A percentile compares a stretch with the other conserved stretches of the same genome.
phyloP scores from a whole-genome alignment of 2,888 invertebrate genomes.

The Geophilus truncorum region DNA sequence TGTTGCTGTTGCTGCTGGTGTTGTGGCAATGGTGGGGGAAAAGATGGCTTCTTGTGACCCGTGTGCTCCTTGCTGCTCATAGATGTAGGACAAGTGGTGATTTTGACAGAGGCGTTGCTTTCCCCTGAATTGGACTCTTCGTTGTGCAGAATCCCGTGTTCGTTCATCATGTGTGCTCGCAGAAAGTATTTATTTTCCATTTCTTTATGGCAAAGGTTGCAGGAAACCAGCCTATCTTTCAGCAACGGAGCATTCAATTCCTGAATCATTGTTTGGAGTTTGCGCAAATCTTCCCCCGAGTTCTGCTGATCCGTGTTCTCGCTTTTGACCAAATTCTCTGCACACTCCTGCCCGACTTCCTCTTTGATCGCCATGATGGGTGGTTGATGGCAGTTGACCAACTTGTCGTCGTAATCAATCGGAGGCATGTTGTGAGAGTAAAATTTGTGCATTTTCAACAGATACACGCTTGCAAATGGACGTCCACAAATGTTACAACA shows the following conservation, averaged over 20 bases:
- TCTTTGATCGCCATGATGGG: constrained; percentile 35
- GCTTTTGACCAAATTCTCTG: constrained; percentile 11
- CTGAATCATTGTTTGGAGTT: constrained; percentile 83
- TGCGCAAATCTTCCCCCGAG: constrained; percentile 65
- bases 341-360: constrained; percentile 27
- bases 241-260: constrained; percentile 65
- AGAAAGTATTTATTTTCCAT: constrained; percentile 67
- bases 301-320: constrained; percentile 3
- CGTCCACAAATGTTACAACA: constrained; percentile 49
- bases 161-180: constrained; percentile 63
- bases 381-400: constrained; percentile 46
- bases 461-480: constrained; percentile 48
- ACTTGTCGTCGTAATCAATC: constrained; percentile 35
- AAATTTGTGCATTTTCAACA: constrained; percentile 51
- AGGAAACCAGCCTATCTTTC: constrained; percentile 49
- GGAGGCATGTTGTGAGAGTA: constrained; percentile 47
- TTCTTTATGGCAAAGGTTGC: constrained; percentile 66
- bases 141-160: constrained; percentile 58
- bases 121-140: constrained; percentile 46
- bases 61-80: constrained; percentile 39
- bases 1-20: background rate
- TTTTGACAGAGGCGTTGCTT: constrained; percentile 32
- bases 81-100: background rate
- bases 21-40: background rate
- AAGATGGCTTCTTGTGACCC: constrained; percentile 38